phyloP scores from a whole-genome alignment of 1,140 invertebrate genomes.

The Medauroidea extradentata region DNA sequence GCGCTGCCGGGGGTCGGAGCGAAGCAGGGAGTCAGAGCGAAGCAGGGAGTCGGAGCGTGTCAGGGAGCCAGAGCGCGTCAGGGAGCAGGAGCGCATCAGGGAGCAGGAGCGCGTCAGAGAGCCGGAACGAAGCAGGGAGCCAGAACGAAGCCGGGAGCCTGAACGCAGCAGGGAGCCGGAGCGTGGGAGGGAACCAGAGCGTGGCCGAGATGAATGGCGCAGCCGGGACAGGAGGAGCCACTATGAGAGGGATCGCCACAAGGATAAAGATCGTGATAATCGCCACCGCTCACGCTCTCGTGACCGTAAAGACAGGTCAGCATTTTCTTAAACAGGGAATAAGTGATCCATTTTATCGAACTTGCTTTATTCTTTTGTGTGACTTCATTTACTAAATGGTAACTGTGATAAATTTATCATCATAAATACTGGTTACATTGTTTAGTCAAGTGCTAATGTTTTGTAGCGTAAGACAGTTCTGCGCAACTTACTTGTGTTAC shows the following conservation, averaged over 20 bases:
- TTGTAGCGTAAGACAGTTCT: too few species aligned
- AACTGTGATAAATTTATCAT: too few species aligned
- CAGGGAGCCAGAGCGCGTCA: slow-evolving; percentile 15
- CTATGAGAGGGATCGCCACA: slow-evolving; percentile 33
- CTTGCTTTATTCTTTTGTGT: too few species aligned
- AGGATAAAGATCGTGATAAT: slow-evolving; percentile 18
- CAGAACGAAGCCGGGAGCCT: slow-evolving; percentile 1
- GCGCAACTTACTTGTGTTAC: too few species aligned
- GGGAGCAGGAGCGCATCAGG: slow-evolving; percentile 26
- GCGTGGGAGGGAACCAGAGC: slow-evolving; percentile 16
- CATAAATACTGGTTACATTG: too few species aligned
- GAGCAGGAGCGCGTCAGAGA: slow-evolving; percentile 22
- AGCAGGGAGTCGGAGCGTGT: neutral
- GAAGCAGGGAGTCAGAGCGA: neutral
- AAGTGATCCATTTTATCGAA: too few species aligned
- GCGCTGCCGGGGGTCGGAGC: neutral
- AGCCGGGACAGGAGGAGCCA: slow-evolving; percentile 32
- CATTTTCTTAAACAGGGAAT: too few species aligned
- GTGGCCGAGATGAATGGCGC: slow-evolving; percentile 20
- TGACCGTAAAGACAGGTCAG: slow-evolving; percentile 8
- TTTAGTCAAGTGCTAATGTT: too few species aligned
- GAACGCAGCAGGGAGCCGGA: slow-evolving; percentile 16
- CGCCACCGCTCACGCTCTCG: neutral
- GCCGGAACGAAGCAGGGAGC: slow-evolving; percentile 16
- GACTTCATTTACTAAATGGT: too few species aligned